Evolutionary conservation across 2,888 invertebrate genomes (phyloP).

Genomic region (Aquatica leii): DNA sequence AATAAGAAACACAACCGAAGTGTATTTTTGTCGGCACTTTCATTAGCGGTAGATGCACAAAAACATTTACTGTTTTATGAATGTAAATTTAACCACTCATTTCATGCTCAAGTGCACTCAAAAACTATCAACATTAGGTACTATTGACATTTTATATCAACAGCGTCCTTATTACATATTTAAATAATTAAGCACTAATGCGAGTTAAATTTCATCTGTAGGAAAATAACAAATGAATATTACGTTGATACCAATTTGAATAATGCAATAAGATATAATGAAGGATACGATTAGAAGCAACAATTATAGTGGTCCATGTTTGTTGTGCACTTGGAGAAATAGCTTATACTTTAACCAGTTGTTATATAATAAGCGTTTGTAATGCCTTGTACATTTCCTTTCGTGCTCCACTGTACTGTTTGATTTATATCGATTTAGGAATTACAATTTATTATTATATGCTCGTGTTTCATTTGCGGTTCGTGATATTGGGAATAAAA

Average conservation of each 20-base stretch:
- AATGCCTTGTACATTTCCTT: constrained; percentile 23
- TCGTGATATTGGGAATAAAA: constrained; percentile 19
- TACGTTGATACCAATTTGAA: constrained; percentile 2
- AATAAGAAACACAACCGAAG: too few relatives aligned
- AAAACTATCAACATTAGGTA: too few relatives aligned
- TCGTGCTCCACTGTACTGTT: constrained; percentile 36
- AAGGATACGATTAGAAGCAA: constrained; percentile 5
- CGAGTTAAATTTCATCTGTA: too few relatives aligned
- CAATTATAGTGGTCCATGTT: constrained; percentile 25
- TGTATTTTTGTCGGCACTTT: too few relatives aligned
- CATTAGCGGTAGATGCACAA: too few relatives aligned
- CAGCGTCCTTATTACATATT: too few relatives aligned
- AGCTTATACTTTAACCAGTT: constrained; percentile 36
- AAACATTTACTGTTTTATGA: too few relatives aligned
- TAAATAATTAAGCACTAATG: too few relatives aligned
- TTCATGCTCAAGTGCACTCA: too few relatives aligned
- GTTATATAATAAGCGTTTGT: constrained; percentile 39
- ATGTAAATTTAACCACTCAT: too few relatives aligned
- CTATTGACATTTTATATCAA: too few relatives aligned
- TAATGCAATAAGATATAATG: constrained; percentile 11
- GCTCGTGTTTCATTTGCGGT: constrained; percentile 35
- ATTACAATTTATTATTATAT: constrained; percentile 37
- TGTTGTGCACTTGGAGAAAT: constrained; percentile 24
- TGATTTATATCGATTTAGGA: constrained; percentile 45
- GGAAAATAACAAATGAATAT: not conserved